phyloP scores from a whole-genome alignment of 2,888 invertebrate species.

The Leucophora obtusa region DNA sequence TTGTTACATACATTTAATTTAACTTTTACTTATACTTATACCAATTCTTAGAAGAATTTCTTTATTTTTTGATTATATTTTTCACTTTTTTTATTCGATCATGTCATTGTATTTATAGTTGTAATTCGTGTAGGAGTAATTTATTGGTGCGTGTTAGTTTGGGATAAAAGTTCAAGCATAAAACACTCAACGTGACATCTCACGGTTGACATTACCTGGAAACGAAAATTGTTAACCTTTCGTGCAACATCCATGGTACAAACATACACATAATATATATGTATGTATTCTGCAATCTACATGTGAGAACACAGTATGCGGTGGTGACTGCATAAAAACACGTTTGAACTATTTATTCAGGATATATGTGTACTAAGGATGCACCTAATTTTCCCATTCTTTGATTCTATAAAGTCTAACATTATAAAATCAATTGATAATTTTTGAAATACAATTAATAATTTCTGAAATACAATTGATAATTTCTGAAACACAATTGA shows the following conservation, averaged over 20 bases:
- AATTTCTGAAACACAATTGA: too few species aligned
- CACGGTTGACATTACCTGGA: conserved; percentile 64
- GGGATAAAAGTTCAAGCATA: conserved; percentile 66
- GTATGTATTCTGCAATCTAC: conserved; percentile 1
- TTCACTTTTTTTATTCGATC: not conserved
- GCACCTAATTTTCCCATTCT: not conserved
- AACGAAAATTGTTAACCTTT: conserved; percentile 69
- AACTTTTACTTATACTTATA: conserved; percentile 16
- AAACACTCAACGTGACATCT: conserved; percentile 65
- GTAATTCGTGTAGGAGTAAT: conserved; percentile 65
- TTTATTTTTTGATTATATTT: conserved; percentile 20
- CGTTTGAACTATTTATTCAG: conserved; percentile 38
- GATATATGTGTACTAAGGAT: not conserved
- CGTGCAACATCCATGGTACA: conserved; percentile 26
- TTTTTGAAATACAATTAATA: too few species aligned
- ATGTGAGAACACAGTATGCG: not conserved
- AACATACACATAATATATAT: too few species aligned
- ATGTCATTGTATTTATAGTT: conserved; percentile 35
- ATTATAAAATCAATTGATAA: too few species aligned
- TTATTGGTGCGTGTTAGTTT: conserved; percentile 70
- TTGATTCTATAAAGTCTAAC: too few species aligned
- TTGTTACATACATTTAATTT: conserved; percentile 12
- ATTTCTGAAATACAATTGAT: too few species aligned
- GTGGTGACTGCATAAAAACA: conserved; percentile 13
- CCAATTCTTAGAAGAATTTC: not conserved